phyloP scores from a whole-genome alignment of 2,888 invertebrate species.

The Abrostola triplasia region DNA sequence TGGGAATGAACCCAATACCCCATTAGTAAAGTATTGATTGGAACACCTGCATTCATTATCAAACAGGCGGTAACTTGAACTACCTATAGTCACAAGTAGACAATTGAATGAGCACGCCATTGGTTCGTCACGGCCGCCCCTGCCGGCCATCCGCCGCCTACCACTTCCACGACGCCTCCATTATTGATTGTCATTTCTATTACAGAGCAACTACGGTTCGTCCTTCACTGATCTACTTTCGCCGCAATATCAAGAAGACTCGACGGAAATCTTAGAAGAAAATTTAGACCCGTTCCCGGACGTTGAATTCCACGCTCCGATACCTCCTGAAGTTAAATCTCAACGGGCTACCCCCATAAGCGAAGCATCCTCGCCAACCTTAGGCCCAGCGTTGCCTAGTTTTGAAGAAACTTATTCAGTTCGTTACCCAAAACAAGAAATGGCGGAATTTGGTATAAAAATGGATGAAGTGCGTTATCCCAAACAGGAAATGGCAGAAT shows the following conservation, averaged over 20 bases:
- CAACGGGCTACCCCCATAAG: conserved; percentile 81
- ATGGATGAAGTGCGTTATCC: conserved; percentile 95
- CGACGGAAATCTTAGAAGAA: conserved; percentile 91
- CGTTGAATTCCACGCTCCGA: conserved; percentile 88
- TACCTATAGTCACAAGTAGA: conserved; percentile 47
- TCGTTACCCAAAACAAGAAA: conserved; percentile 90
- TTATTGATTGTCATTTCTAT: conserved; percentile 82
- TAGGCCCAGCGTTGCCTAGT: conserved; percentile 92
- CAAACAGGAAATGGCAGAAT: conserved; percentile 89
- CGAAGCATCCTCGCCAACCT: conserved; percentile 81
- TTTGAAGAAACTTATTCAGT: conserved; percentile 96
- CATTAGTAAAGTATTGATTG: conserved; percentile 54
- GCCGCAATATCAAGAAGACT: conserved; percentile 92
- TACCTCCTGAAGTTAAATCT: conserved; percentile 80
- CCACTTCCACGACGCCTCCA: conserved; percentile 76
- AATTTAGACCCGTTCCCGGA: conserved; percentile 93
- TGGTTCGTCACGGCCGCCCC: conserved; percentile 79
- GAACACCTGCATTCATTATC: conserved; percentile 68
- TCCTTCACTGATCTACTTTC: conserved; percentile 93
- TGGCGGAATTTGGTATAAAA: conserved; percentile 91
- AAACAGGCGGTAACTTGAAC: conserved; percentile 57
- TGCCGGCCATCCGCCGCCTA: conserved; percentile 76
- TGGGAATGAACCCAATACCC: conserved; percentile 7
- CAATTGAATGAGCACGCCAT: conserved; percentile 70
- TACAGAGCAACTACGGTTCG: conserved; percentile 93